A percentile compares a stretch with the other conserved stretches of the same genome.
phyloP scores from a whole-genome alignment of 2,797 vertebrate species.

The Ambastaia sidthimunki region DNA sequence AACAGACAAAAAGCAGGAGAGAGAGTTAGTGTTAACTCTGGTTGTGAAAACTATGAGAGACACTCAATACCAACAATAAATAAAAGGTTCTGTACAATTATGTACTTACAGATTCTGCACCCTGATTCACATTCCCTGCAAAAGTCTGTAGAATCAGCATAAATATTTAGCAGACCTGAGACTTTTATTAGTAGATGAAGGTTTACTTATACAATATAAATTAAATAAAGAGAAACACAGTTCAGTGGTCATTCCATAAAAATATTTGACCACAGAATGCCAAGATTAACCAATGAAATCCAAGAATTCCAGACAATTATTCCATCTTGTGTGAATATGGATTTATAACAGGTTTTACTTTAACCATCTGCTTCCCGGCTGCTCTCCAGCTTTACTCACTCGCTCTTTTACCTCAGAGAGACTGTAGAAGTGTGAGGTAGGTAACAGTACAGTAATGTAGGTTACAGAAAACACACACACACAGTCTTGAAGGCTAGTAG shows the following conservation, averaged over 20 bases:
- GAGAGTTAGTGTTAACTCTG: slow-evolving; percentile 4
- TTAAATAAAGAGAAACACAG: neutral
- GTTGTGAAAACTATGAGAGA: neutral
- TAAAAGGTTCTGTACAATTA: too few species aligned
- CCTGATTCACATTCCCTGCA: too few species aligned
- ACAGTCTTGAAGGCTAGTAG: slow-evolving; percentile 75
- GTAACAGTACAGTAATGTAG: slow-evolving; percentile 63
- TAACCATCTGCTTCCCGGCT: neutral
- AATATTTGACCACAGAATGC: too few species aligned
- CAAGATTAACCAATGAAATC: too few species aligned
- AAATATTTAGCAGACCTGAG: too few species aligned
- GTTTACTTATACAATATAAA: too few species aligned
- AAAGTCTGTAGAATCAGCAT: too few species aligned
- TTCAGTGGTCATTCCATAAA: neutral
- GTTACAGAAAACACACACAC: slow-evolving; percentile 68
- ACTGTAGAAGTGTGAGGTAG: slow-evolving; percentile 23
- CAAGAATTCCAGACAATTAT: neutral
- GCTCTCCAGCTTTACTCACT: neutral
- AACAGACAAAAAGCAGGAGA: neutral
- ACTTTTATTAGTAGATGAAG: too few species aligned
- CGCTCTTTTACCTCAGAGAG: neutral
- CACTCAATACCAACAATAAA: too few species aligned
- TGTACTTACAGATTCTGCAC: too few species aligned
- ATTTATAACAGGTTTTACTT: neutral
- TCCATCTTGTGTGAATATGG: neutral